Evolutionary conservation across 2,797 vertebrate genomes (phyloP), one percentile per base, ranked within the genome.

Genomic region (Oreortyx pictus): DNA sequence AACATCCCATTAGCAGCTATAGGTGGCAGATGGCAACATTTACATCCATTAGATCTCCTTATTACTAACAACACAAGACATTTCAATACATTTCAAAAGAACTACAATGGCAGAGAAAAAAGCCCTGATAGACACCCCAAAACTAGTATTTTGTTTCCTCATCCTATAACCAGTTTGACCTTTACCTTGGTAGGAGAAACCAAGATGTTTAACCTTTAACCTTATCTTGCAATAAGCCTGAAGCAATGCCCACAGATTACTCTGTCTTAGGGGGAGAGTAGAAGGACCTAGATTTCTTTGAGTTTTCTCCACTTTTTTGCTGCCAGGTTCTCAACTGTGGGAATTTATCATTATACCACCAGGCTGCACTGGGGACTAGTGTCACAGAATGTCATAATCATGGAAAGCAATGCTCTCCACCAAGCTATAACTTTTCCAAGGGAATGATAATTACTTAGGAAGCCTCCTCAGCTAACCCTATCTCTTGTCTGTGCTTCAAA

Each of bases 131-230:
- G 22, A 29, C 0, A 61, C 2, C 2, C 10, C 60, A 46, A 71
- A 1, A 44, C 33, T 84, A 71, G 22, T 14, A 82, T 19, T 47
- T 29, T 56, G 25, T 83, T 93, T 89, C 68, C 70, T 91, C 68
- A 50, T 59, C 81, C 62, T 91, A 35, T 75, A 89, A 66, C 24
- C 25, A 89, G 11, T 68, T 89, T 89, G 24, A 68, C 68, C 25
- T 89, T 88, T 76, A 14, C 37, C 52, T 89, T 68, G 76, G n/a
- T 60, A 89, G 52, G 90, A 90, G 56, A 87, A 95, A 94, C 35
- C 16, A 92, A 33, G 46, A 59, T 54, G 57, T 59, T 49, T 85
- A 77, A 93, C 57, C 52, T 74, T 90, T 80, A 90, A 15, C 37
- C 65, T 82, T 84, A 76, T 57, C 39, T 64, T 82, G 41, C n/a